phyloP scores from a whole-genome alignment of 2,888 invertebrate genomes.

The Eustalomyia histrio region DNA sequence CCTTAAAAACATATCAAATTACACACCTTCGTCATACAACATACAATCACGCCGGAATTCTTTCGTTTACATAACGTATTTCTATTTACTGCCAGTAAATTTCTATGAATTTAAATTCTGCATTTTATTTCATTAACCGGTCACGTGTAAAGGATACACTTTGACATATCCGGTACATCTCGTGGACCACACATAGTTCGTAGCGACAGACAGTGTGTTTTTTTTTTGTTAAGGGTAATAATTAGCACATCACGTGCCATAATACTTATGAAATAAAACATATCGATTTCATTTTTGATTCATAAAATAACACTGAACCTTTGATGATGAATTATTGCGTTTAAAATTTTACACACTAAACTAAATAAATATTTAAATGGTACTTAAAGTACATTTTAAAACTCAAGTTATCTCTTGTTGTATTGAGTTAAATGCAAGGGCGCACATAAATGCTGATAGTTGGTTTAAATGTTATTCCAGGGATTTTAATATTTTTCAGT shows the following conservation, averaged over 20 bases:
- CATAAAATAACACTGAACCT: no score
- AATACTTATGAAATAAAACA: constrained; percentile 12
- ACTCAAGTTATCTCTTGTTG: neutral
- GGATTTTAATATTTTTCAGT: neutral
- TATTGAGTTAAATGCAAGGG: no score
- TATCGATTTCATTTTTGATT: constrained; percentile 42
- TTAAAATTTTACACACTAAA: neutral
- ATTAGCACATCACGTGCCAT: constrained; percentile 63
- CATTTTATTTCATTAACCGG: constrained; percentile 62
- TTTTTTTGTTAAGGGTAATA: constrained; percentile 50
- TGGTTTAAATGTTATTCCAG: neutral
- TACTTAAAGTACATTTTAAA: neutral
- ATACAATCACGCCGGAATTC: constrained; percentile 40
- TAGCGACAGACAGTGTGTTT: constrained; percentile 4
- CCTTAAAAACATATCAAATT: constrained; percentile 46
- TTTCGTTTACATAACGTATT: constrained; percentile 26
- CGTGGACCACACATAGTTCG: constrained; percentile 65
- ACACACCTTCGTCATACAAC: constrained; percentile 45
- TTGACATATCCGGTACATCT: constrained; percentile 67
- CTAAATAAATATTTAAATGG: neutral
- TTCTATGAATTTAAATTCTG: constrained; percentile 57
- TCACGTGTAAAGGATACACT: constrained; percentile 68
- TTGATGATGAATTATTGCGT: neutral
- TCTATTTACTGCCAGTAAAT: constrained; percentile 29
- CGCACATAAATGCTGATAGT: neutral